phyloP scores from a whole-genome alignment of 1,140 invertebrate species.

The Hylaeus volcanicus region DNA sequence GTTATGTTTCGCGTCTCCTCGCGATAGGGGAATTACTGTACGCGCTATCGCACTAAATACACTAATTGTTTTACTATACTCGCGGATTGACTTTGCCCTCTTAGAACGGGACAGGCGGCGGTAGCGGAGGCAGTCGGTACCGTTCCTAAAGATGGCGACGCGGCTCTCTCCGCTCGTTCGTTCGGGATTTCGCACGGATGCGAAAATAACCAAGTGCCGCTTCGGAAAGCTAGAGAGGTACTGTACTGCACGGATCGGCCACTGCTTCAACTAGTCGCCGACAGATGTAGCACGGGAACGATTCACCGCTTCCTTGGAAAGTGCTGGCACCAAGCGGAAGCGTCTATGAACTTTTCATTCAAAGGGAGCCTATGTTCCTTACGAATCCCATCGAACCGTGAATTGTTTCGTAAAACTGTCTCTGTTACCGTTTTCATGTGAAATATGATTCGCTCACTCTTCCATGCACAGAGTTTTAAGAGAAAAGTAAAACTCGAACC shows the following conservation, averaged over 20 bases:
- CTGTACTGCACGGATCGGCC: conserved; percentile 64
- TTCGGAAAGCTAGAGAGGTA: conserved; percentile 64
- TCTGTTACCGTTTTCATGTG: background rate
- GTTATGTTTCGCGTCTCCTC: conserved; percentile 12
- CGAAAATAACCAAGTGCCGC: conserved; percentile 64
- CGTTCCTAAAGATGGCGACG: conserved; percentile 76
- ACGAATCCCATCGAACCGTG: background rate
- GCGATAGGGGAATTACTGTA: background rate
- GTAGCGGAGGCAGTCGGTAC: conserved; percentile 41
- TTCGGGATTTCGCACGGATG: conserved; percentile 69
- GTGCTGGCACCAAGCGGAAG: conserved; percentile 51
- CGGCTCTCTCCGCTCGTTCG: conserved; percentile 51
- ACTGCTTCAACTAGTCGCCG: conserved; percentile 57
- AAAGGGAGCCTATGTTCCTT: background rate
- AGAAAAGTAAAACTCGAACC: background rate
- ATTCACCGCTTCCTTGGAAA: background rate
- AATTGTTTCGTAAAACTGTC: background rate
- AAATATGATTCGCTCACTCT: background rate
- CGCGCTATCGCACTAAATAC: conserved; percentile 22
- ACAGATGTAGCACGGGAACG: conserved; percentile 62
- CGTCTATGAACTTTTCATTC: conserved; percentile 27
- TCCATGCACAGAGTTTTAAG: too few relatives aligned
- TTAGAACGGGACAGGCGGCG: conserved; percentile 22
- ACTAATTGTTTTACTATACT: conserved; percentile 6
- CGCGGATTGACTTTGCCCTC: conserved; percentile 32